Evolutionary conservation across 2,888 invertebrate species (phyloP).

Genomic region (Empis stercorea): DNA sequence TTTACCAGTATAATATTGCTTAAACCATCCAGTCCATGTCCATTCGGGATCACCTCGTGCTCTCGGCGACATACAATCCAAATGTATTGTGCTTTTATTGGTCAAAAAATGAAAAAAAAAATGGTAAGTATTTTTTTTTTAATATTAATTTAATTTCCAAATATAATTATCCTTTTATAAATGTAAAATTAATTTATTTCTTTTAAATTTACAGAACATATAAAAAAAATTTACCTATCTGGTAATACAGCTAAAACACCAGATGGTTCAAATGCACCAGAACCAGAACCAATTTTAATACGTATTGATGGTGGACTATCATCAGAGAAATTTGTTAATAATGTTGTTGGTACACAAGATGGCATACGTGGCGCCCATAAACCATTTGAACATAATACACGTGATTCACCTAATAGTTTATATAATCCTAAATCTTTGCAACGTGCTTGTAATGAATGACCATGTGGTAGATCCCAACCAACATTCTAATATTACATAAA

Average conservation of each 20-base stretch:
- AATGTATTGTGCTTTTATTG: slow-evolving; percentile 45
- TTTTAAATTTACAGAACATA: no score
- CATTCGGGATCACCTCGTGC: slow-evolving; percentile 71
- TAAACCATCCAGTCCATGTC: slow-evolving; percentile 74
- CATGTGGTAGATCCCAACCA: slow-evolving; percentile 61
- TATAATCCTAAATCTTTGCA: slow-evolving; percentile 74
- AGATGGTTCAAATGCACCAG: slow-evolving; percentile 64
- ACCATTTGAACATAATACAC: slow-evolving; percentile 67
- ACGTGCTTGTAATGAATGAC: slow-evolving; percentile 58
- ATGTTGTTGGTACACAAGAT: slow-evolving; percentile 73
- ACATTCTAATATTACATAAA: slow-evolving; percentile 34
- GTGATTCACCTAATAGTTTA: slow-evolving; percentile 68
- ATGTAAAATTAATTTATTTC: no score
- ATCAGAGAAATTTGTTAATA: slow-evolving; percentile 76
- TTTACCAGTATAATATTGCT: slow-evolving; percentile 65
- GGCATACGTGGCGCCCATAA: slow-evolving; percentile 66
- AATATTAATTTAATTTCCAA: no score
- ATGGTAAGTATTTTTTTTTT: no score
- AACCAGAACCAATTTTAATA: slow-evolving; percentile 62
- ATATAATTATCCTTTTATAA: no score
- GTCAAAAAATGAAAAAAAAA: slow-evolving; percentile 18
- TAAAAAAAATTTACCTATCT: slow-evolving; percentile 35
- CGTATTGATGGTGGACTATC: slow-evolving; percentile 72
- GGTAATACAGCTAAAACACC: slow-evolving; percentile 71
- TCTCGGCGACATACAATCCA: slow-evolving; percentile 70